These are phyloP conservation scores for Caloenas nicobarica DNA, from an alignment of 2,113 vertebrate species.

Conservation along the genomic window DNA sequence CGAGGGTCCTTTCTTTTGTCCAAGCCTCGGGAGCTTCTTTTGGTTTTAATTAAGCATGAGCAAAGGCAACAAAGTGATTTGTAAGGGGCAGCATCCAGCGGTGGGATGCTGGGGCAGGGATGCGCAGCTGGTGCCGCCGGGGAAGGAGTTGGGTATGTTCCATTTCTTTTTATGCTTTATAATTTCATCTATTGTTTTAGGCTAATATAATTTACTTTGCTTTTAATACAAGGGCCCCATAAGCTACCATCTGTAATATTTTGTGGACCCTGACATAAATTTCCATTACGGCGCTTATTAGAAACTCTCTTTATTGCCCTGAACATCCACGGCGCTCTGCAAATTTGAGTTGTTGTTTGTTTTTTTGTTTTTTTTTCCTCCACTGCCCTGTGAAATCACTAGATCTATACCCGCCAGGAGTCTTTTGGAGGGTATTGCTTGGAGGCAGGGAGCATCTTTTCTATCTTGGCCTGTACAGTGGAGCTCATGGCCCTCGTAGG, in stretches of 20 bases:
- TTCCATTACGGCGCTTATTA: slow-evolving; percentile 52
- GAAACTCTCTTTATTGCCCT: slow-evolving; percentile 51
- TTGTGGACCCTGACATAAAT: slow-evolving; percentile 61
- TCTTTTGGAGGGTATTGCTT: background rate
- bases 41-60: slow-evolving; percentile 52
- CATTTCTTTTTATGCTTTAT: background rate
- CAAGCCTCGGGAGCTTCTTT: background rate
- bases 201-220: slow-evolving; percentile 47
- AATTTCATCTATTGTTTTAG: slow-evolving; percentile 31
- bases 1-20: background rate
- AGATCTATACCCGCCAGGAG: background rate
- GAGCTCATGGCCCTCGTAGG: background rate
- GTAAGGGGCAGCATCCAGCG: slow-evolving; percentile 37
- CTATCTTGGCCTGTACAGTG: background rate
- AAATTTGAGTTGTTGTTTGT: background rate
- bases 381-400: background rate
- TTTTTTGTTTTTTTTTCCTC: background rate
- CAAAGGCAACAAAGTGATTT: slow-evolving; percentile 44
- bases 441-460: background rate
- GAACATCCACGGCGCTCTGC: background rate
- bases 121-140: background rate
- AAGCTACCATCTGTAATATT: slow-evolving; percentile 48
- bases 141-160: background rate
- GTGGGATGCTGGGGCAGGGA: slow-evolving; percentile 4
- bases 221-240: slow-evolving; percentile 45